These are phyloP conservation scores for Liopterus haemorrhoidalis DNA, from an alignment of 2,888 invertebrate species.

Conservation along the genomic window DNA sequence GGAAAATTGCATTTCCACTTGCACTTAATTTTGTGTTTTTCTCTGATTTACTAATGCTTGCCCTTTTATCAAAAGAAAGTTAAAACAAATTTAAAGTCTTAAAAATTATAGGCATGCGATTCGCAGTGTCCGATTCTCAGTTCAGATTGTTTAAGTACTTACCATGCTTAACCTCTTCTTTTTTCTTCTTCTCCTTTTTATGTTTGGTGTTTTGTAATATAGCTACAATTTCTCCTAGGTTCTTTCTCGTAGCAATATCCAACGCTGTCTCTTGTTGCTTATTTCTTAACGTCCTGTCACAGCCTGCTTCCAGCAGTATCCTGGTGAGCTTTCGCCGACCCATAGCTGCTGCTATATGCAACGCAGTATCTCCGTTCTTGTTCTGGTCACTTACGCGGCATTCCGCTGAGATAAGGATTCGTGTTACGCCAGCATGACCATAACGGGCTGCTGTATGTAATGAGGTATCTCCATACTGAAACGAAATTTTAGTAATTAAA, in stretches of 20 bases:
- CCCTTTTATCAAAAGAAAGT: too few species aligned
- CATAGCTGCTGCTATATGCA: constrained; percentile 93
- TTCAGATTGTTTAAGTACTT: constrained; percentile 38
- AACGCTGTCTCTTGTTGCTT: constrained; percentile 85
- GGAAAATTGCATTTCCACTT: too few species aligned
- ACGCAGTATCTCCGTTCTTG: constrained; percentile 91
- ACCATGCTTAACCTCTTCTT: constrained; percentile 40
- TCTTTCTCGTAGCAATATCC: constrained; percentile 85
- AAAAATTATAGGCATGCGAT: too few species aligned
- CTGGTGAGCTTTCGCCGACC: constrained; percentile 84
- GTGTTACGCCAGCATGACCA: constrained; percentile 92
- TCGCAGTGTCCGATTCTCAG: too few species aligned
- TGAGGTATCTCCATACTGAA: constrained; percentile 89
- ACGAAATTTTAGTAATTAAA: constrained; percentile 15
- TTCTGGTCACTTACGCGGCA: constrained; percentile 77
- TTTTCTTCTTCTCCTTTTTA: constrained; percentile 45
- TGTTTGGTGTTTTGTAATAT: constrained; percentile 58
- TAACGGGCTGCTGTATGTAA: constrained; percentile 92
- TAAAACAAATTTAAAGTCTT: too few species aligned
- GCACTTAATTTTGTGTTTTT: too few species aligned
- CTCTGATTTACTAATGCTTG: too few species aligned
- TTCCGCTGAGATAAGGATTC: constrained; percentile 86
- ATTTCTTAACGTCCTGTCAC: constrained; percentile 64
- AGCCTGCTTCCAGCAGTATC: constrained; percentile 82
- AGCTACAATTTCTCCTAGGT: constrained; percentile 73